Evolutionary conservation across 2,888 invertebrate species (phyloP).

Genomic region (Drosophila kanekoi): DNA sequence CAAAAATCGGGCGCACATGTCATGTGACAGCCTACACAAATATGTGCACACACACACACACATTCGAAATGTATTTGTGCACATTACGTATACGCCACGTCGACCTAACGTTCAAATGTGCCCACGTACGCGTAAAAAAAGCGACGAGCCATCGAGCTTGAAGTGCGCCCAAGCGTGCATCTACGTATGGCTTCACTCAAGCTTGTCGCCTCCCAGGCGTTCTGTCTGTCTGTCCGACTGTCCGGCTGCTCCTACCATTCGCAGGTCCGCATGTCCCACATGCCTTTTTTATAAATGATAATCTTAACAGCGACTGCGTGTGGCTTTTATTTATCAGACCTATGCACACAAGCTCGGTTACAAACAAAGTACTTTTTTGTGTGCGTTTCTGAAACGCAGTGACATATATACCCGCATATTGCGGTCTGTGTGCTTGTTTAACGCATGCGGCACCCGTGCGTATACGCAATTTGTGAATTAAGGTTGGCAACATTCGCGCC

Average conservation of each 20-base stretch:
- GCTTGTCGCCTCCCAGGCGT: conserved; percentile 7
- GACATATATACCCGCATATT: conserved; percentile 38
- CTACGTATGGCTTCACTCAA: conserved; percentile 57
- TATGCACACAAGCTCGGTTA: conserved; percentile 8
- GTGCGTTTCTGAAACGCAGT: conserved; percentile 27
- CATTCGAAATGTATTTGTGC: conserved; percentile 4
- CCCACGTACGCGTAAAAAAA: conserved; percentile 64
- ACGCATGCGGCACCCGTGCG: conserved; percentile 37
- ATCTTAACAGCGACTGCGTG: conserved; percentile 55
- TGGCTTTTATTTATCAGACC: conserved; percentile 65
- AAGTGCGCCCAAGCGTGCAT: conserved; percentile 53
- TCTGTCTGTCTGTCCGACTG: neutral
- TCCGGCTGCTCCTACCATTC: conserved; percentile 4
- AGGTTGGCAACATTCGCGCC: conserved; percentile 32
- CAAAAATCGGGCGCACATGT: conserved; percentile 39
- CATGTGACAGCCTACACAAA: conserved; percentile 21
- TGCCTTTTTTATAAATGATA: conserved; percentile 69
- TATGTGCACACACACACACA: conserved; percentile 11
- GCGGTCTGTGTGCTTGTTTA: conserved; percentile 3
- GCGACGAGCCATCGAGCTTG: conserved; percentile 29
- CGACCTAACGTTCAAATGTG: conserved; percentile 56
- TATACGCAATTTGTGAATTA: conserved; percentile 62
- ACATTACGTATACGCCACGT: conserved; percentile 47
- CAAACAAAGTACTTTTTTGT: neutral
- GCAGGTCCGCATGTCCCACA: conserved; percentile 21